A percentile compares a stretch with the other conserved stretches of the same genome.
phyloP scores from a whole-genome alignment of 2,797 vertebrate genomes.

The Anolis apletophallus region DNA sequence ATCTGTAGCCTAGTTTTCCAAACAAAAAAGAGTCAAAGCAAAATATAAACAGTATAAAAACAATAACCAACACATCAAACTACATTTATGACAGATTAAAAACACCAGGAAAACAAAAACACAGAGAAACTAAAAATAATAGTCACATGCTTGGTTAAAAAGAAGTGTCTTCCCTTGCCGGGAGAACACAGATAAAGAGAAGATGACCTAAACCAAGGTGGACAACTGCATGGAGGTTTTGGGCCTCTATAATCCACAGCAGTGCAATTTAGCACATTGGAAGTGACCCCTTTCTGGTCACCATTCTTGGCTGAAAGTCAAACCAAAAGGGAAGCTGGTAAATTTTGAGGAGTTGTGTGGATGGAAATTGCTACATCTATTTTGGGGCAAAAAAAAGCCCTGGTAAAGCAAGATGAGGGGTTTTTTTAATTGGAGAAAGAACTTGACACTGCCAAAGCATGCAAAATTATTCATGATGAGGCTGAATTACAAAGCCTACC shows the following conservation, averaged over 20 bases:
- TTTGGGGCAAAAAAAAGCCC: too few species aligned
- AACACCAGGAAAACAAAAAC: neutral
- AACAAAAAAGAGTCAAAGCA: neutral
- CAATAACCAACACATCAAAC: too few species aligned
- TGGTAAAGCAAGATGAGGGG: too few species aligned
- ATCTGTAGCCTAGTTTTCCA: neutral
- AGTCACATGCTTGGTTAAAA: neutral
- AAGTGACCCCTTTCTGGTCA: too few species aligned
- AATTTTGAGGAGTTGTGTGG: too few species aligned
- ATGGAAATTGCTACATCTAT: too few species aligned
- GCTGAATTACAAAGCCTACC: constrained; percentile 65
- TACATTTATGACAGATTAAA: neutral
- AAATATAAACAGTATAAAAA: neutral
- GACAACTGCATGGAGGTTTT: too few species aligned
- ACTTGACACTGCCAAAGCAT: neutral
- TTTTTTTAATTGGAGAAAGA: too few species aligned
- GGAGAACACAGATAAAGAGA: neutral
- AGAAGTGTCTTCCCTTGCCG: neutral
- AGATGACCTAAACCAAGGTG: neutral
- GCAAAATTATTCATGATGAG: constrained; percentile 64
- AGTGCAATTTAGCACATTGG: too few species aligned
- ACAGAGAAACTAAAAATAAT: neutral
- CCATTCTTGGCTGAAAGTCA: too few species aligned
- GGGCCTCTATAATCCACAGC: too few species aligned
- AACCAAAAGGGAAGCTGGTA: too few species aligned